These are phyloP conservation scores for Diabrotica virgifera DNA, from an alignment of 1,140 invertebrate species.

Conservation along the genomic window DNA sequence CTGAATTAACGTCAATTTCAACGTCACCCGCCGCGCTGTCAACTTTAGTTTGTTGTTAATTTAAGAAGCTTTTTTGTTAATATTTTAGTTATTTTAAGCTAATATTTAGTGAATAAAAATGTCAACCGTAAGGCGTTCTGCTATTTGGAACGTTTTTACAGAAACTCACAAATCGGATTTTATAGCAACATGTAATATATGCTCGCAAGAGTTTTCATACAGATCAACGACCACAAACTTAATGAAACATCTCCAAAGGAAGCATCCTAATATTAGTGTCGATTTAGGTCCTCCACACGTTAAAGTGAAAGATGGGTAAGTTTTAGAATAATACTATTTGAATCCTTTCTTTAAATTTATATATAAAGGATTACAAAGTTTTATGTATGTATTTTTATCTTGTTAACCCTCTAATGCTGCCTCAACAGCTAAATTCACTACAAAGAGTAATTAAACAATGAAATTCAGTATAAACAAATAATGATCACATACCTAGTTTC, in stretches of 20 bases:
- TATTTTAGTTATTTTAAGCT: not conserved
- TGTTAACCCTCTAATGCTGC: too few species aligned
- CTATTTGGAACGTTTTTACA: not conserved
- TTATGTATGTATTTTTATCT: too few species aligned
- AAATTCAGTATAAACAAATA: too few species aligned
- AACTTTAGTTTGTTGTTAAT: not conserved
- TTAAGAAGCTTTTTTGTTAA: not conserved
- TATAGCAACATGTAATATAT: not conserved
- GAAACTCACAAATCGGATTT: not conserved
- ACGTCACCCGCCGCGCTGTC: not conserved
- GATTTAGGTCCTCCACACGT: not conserved
- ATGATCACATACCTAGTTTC: too few species aligned
- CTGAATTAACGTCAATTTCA: not conserved
- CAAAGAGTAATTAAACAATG: too few species aligned
- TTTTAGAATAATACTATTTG: too few species aligned
- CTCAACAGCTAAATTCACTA: too few species aligned
- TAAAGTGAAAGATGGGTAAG: too few species aligned
- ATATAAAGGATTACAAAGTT: too few species aligned
- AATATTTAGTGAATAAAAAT: not conserved
- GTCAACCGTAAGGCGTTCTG: not conserved
- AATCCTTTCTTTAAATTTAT: too few species aligned
- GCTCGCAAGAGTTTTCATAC: not conserved
- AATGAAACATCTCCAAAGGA: not conserved
- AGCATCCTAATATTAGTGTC: not conserved
- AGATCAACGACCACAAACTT: not conserved